Percentiles rank a stretch among this genome's conserved stretches.
Evolutionary conservation across 2,888 invertebrate species (phyloP).

Genomic region (Odontocerum albicorne): DNA sequence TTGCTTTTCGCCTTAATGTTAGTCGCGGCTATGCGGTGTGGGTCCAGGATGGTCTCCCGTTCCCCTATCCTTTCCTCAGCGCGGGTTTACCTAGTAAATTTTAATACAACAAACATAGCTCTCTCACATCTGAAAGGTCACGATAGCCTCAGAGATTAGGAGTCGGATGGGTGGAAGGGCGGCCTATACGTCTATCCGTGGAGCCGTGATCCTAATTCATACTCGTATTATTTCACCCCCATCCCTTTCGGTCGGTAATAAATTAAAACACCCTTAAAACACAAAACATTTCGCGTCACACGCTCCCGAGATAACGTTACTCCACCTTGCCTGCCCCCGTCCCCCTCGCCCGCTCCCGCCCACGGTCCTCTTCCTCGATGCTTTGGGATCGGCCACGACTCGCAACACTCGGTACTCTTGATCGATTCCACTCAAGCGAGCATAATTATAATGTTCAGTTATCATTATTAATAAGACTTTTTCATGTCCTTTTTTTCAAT

Average conservation of each 20-base stretch:
- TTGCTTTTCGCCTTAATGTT: conserved; percentile 4
- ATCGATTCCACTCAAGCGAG: no score
- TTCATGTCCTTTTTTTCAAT: no score
- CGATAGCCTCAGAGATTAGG: conserved; percentile 32
- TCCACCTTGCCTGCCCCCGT: conserved; percentile 6
- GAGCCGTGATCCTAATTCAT: conserved; percentile 37
- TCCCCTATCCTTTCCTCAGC: no score
- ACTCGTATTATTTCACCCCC: conserved; percentile 36
- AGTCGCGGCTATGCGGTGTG: not conserved
- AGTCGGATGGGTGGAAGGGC: conserved; percentile 12
- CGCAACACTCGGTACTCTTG: no score
- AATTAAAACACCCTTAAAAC: conserved; percentile 38
- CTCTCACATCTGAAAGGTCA: conserved; percentile 33
- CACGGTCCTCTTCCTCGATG: not conserved
- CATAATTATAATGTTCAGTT: no score
- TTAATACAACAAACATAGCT: conserved; percentile 32
- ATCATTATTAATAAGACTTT: no score
- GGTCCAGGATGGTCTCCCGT: no score
- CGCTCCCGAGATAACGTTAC: conserved; percentile 36
- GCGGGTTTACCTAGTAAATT: conserved; percentile 27
- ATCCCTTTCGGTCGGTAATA: conserved; percentile 37
- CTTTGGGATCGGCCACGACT: no score
- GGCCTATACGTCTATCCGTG: conserved; percentile 34
- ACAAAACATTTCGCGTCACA: conserved; percentile 38
- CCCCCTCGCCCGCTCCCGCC: conserved; percentile 10